phyloP scores from a whole-genome alignment of 2,888 invertebrate genomes.

The Drosophila cognata region DNA sequence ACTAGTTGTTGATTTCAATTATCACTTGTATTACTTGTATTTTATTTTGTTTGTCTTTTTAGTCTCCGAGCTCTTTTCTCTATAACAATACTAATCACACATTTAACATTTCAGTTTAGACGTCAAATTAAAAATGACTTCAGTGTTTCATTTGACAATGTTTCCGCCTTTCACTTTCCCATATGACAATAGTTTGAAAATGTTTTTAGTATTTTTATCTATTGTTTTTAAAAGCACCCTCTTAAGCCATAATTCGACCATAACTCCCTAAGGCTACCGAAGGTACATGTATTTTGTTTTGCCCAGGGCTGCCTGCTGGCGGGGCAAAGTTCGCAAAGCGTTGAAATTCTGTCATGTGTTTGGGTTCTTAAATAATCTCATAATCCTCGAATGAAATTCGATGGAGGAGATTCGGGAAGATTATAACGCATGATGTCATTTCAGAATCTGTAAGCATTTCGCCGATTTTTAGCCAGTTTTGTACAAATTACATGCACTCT shows the following conservation, averaged over 20 bases:
- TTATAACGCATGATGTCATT: neutral
- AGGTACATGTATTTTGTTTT: too few relatives aligned
- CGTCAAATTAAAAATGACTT: neutral
- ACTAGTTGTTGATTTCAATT: constrained; percentile 10
- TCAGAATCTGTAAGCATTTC: neutral
- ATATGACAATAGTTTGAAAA: neutral
- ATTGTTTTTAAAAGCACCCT: too few relatives aligned
- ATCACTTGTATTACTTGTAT: neutral
- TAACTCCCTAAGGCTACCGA: too few relatives aligned
- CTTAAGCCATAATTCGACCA: too few relatives aligned
- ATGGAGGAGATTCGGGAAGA: neutral
- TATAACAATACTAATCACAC: neutral
- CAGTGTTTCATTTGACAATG: constrained; percentile 2
- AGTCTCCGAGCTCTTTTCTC: neutral
- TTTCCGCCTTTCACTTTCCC: neutral
- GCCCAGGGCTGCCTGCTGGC: too few relatives aligned
- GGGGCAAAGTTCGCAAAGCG: too few relatives aligned
- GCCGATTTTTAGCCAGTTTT: neutral
- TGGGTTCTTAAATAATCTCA: neutral
- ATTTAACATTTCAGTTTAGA: neutral
- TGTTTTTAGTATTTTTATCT: neutral
- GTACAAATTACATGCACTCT: neutral
- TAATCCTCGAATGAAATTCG: neutral
- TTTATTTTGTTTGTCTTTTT: neutral
- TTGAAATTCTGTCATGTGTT: too few relatives aligned